These are phyloP conservation scores for Rosalia funebris DNA, from an alignment of 2,888 invertebrate species.

Conservation along the genomic window DNA sequence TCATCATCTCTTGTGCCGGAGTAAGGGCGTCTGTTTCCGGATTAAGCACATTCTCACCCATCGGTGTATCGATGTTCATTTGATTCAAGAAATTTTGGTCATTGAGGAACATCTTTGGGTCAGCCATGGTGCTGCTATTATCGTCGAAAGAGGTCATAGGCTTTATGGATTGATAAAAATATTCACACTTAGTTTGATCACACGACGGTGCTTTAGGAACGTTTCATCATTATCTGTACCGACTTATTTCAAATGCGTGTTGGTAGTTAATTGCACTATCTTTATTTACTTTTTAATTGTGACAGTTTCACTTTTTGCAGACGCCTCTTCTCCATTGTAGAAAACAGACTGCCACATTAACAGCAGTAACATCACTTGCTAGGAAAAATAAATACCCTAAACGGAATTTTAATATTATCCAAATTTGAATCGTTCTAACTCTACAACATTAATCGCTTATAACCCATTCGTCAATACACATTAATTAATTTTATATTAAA, in stretches of 20 bases:
- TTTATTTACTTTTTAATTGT: constrained; percentile 40
- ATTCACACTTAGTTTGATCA: constrained; percentile 15
- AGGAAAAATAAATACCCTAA: background rate
- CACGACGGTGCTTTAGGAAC: background rate
- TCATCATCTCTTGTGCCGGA: constrained; percentile 39
- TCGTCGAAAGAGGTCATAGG: constrained; percentile 38
- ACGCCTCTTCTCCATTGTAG: constrained; percentile 37
- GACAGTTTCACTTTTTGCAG: constrained; percentile 41
- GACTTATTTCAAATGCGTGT: background rate
- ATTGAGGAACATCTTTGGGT: constrained; percentile 49
- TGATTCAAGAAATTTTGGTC: constrained; percentile 46
- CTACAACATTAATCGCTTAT: too few relatives aligned
- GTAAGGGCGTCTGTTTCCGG: constrained; percentile 32
- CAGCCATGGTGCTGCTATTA: constrained; percentile 48
- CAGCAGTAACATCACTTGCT: background rate
- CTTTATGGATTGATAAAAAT: constrained; percentile 27
- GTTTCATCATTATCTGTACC: constrained; percentile 2
- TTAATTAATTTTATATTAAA: too few relatives aligned
- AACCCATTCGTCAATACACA: too few relatives aligned
- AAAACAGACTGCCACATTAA: constrained; percentile 15
- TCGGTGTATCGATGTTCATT: constrained; percentile 28
- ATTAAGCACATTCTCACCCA: constrained; percentile 27
- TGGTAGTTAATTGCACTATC: constrained; percentile 16
- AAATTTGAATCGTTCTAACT: too few relatives aligned
- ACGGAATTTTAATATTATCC: background rate